Base-by-base conservation (phyloP, 92 coral and sea anemone genomes). In the Micromussa lordhowensis region DNA sequence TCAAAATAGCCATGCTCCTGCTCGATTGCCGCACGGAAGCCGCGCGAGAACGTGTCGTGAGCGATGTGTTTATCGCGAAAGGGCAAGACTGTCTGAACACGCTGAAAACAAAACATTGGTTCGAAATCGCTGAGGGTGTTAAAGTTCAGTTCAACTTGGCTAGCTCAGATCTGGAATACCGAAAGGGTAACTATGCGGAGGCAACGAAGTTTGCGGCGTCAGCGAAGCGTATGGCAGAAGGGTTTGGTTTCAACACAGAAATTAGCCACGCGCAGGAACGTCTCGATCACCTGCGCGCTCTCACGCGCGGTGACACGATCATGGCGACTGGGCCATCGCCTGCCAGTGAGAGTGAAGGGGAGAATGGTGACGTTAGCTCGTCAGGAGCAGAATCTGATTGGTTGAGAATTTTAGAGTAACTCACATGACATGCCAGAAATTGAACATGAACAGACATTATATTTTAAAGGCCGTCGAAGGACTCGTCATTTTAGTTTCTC, bases 1-100 rank as follows among this genome's bases (percentile, higher is more conserved):
- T 94, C 63, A 94, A 94, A 85, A 75, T 85, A 4, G 91, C 96
- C 8, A 80, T 94, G 92, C 93, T 94, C 38, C 76, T 90, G 78
- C 84, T 94, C 49, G 93, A 94, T 73, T 94, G 96, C 81, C 93
- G 96, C 75, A 92, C 93, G 22, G 88, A 90, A 38, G 93, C 95
- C 19, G 77, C 94, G 59, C 93, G 96, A 32, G 79, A 88, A 40
- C 93, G 92, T n/a, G 49, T 72, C 17, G 89, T 94, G 28, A 79
- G 86, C 32, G 90, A 88, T 19, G 90, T 75, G 28, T 76, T 55
- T 54, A 83, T 94, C 71, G 88, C 78, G 8, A 93, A 91, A 84
- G 93, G 93, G 21, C 72, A 87, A 79, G 82, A 80, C n/a, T 85
- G 96, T 75, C 82, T 94, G n/a, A 79, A 82, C 57, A 75, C 75